Evolutionary conservation across 2,888 invertebrate species (phyloP).

Genomic region (Liposcelis brunnea): DNA sequence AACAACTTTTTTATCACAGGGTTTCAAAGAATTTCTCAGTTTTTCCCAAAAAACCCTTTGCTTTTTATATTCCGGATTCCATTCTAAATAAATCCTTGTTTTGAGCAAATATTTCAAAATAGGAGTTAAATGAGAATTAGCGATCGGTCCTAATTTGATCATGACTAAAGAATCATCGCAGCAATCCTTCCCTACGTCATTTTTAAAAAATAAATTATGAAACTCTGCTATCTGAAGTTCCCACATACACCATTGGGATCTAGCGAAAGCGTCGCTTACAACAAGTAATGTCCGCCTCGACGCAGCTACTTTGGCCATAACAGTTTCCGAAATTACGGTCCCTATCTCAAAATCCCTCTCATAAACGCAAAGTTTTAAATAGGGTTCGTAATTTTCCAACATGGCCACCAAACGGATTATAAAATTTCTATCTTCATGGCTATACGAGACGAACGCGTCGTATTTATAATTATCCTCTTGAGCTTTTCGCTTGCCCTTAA

Average conservation of each 20-base stretch:
- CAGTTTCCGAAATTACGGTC: slow-evolving; percentile 43
- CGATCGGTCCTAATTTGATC: slow-evolving; percentile 41
- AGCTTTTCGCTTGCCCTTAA: slow-evolving; percentile 19
- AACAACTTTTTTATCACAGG: neutral
- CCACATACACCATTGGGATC: slow-evolving; percentile 55
- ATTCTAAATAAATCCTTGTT: slow-evolving; percentile 43
- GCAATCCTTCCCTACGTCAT: slow-evolving; percentile 23
- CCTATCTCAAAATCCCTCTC: slow-evolving; percentile 51
- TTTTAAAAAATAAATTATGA: slow-evolving; percentile 40
- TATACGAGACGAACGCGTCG: slow-evolving; percentile 43
- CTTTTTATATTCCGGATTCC: slow-evolving; percentile 31
- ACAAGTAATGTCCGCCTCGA: slow-evolving; percentile 46
- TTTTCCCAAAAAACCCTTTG: slow-evolving; percentile 22
- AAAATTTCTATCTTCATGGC: slow-evolving; percentile 41
- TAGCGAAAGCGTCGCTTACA: slow-evolving; percentile 47
- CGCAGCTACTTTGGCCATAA: slow-evolving; percentile 42
- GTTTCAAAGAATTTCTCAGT: slow-evolving; percentile 15
- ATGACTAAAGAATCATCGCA: slow-evolving; percentile 40
- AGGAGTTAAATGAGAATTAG: slow-evolving; percentile 35
- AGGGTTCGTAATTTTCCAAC: slow-evolving; percentile 39
- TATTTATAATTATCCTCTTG: slow-evolving; percentile 28
- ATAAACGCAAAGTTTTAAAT: slow-evolving; percentile 46
- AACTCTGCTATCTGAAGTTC: slow-evolving; percentile 51
- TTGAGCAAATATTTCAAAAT: slow-evolving; percentile 42
- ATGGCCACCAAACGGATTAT: slow-evolving; percentile 40